phyloP scores from a whole-genome alignment of 1,140 invertebrate species.

The Catajapyx aquilonaris region DNA sequence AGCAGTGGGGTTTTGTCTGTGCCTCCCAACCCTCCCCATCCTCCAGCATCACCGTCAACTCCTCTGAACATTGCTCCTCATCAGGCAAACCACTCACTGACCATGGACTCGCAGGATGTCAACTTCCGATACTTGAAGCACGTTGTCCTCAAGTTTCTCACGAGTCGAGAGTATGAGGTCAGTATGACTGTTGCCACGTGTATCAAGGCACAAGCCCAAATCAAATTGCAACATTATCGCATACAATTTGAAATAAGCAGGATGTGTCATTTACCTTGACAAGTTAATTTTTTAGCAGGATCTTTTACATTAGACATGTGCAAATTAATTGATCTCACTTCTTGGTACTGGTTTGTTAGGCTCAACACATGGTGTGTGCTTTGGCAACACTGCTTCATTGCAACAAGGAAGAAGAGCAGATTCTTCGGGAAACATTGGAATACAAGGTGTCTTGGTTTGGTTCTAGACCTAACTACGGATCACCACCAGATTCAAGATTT shows the following conservation, averaged over 20 bases:
- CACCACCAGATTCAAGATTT: constrained; percentile 32
- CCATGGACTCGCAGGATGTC: constrained; percentile 28
- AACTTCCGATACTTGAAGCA: constrained; percentile 79
- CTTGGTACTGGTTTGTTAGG: too few relatives aligned
- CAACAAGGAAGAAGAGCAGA: constrained; percentile 61
- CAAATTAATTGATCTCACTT: too few relatives aligned
- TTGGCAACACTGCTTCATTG: constrained; percentile 66
- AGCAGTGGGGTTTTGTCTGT: background rate
- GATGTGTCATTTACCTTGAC: too few relatives aligned
- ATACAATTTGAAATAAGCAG: too few relatives aligned
- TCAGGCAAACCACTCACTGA: constrained; percentile 21
- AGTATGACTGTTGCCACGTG: too few relatives aligned
- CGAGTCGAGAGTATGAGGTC: constrained; percentile 60
- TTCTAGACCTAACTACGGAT: constrained; percentile 32
- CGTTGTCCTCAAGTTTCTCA: constrained; percentile 78
- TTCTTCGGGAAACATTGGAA: constrained; percentile 66
- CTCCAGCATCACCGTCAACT: constrained; percentile 27
- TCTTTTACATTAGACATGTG: too few relatives aligned
- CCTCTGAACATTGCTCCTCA: constrained; percentile 27
- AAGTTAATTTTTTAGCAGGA: too few relatives aligned
- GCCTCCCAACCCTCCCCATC: constrained; percentile 14
- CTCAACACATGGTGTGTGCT: too few relatives aligned
- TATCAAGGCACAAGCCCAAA: too few relatives aligned
- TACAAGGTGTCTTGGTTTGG: constrained; percentile 79
- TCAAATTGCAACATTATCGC: too few relatives aligned